Evolutionary conservation across 2,888 invertebrate genomes (phyloP), one percentile per base, ranked within the genome.

Genomic region (Eulithis testata): DNA sequence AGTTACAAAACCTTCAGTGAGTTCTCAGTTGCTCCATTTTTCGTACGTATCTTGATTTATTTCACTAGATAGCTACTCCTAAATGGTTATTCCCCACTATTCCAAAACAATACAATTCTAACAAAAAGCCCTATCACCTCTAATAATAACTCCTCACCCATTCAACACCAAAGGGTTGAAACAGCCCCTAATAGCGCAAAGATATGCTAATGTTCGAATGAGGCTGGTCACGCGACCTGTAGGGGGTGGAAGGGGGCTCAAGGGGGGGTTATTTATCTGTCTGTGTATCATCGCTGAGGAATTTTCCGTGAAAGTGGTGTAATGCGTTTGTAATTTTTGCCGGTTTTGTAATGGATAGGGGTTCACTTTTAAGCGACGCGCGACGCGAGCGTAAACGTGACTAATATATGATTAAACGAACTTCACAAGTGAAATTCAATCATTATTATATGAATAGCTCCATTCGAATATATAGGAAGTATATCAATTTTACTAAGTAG

Each of bases 191-290:
- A 51, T 49, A 64, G 66, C 47, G 66, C 54, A 62, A 56, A 69
- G 61, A 62, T 64, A 64, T 66, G 69, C 56, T 66, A 66, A 69
- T 66, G 60, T 44, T 56, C 63, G 60, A 60, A 56, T 62, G 57
- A 55, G 50, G 49, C 53, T 44, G 60, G 69, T 55, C 69, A 70
- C 66, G 69, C 69, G 64, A 69, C 43, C 58, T 55, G 55, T 43
- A 12, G 60, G 45, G 60, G 3, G 7, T 12, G n/a, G 37, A 40
- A 5, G 14, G 37, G 62, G 56, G 56, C 11, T 7, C 9, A 36
- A 44, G 7, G 50, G 55, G 54, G 31, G 49, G 65, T 62, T 57
- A 47, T 62, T 66, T 66, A 66, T 66, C 59, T 62, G 66, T 62
- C 66, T 66, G 45, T 62, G 27, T 54, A 56, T 45, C 61, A 44